phyloP scores from a whole-genome alignment of 2,797 vertebrate species.

The Etheostoma perlongum region DNA sequence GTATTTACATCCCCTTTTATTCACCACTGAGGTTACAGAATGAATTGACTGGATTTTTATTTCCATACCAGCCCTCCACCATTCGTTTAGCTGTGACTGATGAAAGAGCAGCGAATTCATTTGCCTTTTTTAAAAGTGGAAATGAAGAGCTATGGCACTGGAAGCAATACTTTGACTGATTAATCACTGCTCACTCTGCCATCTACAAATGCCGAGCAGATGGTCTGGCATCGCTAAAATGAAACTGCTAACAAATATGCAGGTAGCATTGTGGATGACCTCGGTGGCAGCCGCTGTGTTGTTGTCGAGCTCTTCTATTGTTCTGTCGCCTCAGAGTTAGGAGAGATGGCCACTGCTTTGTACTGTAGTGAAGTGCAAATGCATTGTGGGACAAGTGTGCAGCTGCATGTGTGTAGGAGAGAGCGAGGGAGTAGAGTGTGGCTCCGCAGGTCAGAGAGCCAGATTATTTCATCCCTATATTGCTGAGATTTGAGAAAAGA shows the following conservation, averaged over 20 bases:
- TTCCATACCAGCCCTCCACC: conserved; percentile 4
- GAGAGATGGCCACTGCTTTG: conserved; percentile 38
- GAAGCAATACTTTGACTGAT: conserved; percentile 73
- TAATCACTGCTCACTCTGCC: conserved; percentile 69
- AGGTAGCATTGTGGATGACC: conserved; percentile 70
- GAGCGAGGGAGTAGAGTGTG: not conserved
- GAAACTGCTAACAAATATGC: conserved; percentile 75
- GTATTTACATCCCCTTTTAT: not conserved
- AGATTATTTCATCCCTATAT: conserved; percentile 45
- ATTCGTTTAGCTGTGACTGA: conserved; percentile 46
- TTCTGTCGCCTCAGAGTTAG: conserved; percentile 49
- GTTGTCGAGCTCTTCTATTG: conserved; percentile 56
- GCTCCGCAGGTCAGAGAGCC: conserved; percentile 36
- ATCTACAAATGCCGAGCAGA: conserved; percentile 80
- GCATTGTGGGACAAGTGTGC: conserved; percentile 54
- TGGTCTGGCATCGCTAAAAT: conserved; percentile 76
- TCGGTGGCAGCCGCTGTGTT: conserved; percentile 42
- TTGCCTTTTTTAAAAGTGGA: conserved; percentile 48
- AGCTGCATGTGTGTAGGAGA: conserved; percentile 42
- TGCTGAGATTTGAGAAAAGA: conserved; percentile 34
- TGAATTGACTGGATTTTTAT: conserved; percentile 1
- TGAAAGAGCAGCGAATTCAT: conserved; percentile 35
- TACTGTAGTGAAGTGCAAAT: conserved; percentile 47
- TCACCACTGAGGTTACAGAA: not conserved
- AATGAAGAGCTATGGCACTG: conserved; percentile 51